A percentile compares a stretch with the other conserved stretches of the same genome.
phyloP scores from a whole-genome alignment of 2,797 vertebrate species.

The Cetoscarus ocellatus region DNA sequence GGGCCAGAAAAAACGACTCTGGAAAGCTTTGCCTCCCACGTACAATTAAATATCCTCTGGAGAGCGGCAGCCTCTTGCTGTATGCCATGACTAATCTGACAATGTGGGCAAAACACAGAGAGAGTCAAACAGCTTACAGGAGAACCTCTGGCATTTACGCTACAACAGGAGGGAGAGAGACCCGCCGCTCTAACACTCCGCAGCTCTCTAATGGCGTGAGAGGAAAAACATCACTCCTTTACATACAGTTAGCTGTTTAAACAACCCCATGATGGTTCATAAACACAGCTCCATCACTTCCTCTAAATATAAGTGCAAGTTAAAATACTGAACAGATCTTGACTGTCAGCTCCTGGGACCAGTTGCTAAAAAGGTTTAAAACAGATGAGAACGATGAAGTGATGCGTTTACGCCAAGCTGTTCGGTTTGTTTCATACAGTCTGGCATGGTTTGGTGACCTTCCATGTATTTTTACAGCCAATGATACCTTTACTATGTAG shows the following conservation, averaged over 20 bases:
- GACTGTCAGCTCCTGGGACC: not conserved
- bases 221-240: slow-evolving; percentile 10
- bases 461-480: too few relatives aligned
- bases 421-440: too few relatives aligned
- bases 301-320: slow-evolving; percentile 2
- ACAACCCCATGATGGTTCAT: slow-evolving; percentile 2
- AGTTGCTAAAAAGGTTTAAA: too few relatives aligned
- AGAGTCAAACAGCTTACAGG: slow-evolving; percentile 72
- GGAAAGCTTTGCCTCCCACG: slow-evolving; percentile 77
- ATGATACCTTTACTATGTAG: too few relatives aligned
- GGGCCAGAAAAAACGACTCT: slow-evolving; percentile 67
- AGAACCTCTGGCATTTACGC: slow-evolving; percentile 69
- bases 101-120: slow-evolving; percentile 80
- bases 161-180: slow-evolving; percentile 51
- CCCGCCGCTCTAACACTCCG: slow-evolving; percentile 20
- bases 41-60: slow-evolving; percentile 77
- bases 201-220: slow-evolving; percentile 36
- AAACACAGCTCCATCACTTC: slow-evolving; percentile 21
- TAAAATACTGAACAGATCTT: not conserved
- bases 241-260: slow-evolving; percentile 31
- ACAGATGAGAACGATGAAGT: too few relatives aligned
- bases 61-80: slow-evolving; percentile 72
- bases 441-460: too few relatives aligned
- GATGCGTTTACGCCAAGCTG: too few relatives aligned
- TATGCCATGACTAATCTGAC: slow-evolving; percentile 79